A percentile compares a stretch with the other conserved stretches of the same genome.
Conservation (phyloP, 2,113 vertebrate species). For the Heteronetta atricapilla region DNA sequence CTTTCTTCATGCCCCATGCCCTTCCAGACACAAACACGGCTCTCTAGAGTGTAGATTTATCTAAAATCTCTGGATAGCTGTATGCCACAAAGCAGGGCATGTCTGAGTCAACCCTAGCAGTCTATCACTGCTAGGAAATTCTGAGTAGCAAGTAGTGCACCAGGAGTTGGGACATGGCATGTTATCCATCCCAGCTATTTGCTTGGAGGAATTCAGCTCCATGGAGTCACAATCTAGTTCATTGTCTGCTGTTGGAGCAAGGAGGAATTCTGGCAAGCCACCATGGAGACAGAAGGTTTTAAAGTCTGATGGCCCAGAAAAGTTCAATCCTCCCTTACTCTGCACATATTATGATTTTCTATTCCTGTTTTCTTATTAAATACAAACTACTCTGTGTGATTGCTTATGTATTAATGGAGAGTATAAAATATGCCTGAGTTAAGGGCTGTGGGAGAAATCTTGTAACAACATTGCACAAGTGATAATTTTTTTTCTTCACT, state of each 20-base stretch:
- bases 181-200: slow-evolving; percentile 26
- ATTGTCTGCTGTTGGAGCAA: slow-evolving; percentile 10
- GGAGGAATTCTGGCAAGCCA: slow-evolving; percentile 22
- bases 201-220: slow-evolving; percentile 29
- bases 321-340: neutral
- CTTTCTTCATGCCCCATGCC: neutral
- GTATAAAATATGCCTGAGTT: slow-evolving; percentile 2
- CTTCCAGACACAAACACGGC: neutral
- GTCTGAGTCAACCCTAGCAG: neutral
- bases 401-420: neutral
- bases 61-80: neutral
- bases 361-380: slow-evolving; percentile 16
- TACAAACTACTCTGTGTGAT: neutral
- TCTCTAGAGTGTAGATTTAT: neutral
- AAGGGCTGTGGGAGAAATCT: slow-evolving; percentile 41
- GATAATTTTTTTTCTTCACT: slow-evolving; percentile 25
- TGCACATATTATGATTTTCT: neutral
- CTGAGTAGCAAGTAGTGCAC: neutral
- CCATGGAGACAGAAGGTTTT: neutral
- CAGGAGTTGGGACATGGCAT: neutral
- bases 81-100: neutral
- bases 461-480: slow-evolving; percentile 32
- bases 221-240: slow-evolving; percentile 14
- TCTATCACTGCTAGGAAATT: neutral
- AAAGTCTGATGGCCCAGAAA: neutral